Percentiles rank a stretch among this genome's conserved stretches.
These are phyloP conservation scores for Nasonia longicornis DNA, from an alignment of 1,140 invertebrate genomes.

Conservation along the genomic window DNA sequence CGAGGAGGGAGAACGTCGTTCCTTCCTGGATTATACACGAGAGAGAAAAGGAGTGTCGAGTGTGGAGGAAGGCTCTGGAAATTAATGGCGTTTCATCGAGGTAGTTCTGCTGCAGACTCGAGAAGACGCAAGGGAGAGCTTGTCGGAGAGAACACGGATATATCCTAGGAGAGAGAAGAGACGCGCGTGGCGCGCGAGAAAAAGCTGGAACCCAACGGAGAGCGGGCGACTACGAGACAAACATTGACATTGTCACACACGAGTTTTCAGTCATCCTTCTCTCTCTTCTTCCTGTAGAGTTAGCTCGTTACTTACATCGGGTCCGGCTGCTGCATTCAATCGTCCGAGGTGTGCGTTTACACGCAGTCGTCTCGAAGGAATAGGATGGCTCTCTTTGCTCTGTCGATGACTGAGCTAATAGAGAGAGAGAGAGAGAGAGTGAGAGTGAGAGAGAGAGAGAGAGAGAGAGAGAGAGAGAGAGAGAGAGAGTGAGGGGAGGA, in stretches of 20 bases:
- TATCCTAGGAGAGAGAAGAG: constrained; percentile 49
- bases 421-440: constrained; percentile 17
- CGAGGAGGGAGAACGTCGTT: constrained; percentile 4
- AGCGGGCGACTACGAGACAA: constrained; percentile 53
- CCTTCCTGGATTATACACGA: constrained; percentile 43
- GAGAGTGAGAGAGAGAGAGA: background rate
- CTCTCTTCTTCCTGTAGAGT: constrained; percentile 33
- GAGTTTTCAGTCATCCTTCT: constrained; percentile 23
- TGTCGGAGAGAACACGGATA: background rate
- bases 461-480: no score
- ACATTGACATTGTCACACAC: constrained; percentile 62
- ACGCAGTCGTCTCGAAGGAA: constrained; percentile 38
- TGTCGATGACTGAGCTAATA: constrained; percentile 58
- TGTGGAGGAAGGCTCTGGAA: constrained; percentile 46
- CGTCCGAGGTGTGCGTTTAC: background rate
- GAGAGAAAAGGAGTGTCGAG: background rate
- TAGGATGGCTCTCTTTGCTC: background rate
- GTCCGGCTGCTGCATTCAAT: background rate
- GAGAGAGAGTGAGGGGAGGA: no score
- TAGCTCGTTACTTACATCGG: background rate
- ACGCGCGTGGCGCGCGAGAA: background rate
- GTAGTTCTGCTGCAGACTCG: constrained; percentile 25
- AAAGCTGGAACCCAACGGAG: background rate
- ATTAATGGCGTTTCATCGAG: constrained; percentile 57
- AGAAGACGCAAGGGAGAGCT: constrained; percentile 32